These are phyloP conservation scores for Nylanderia fulva DNA, from an alignment of 1,140 invertebrate genomes.

Conservation along the genomic window DNA sequence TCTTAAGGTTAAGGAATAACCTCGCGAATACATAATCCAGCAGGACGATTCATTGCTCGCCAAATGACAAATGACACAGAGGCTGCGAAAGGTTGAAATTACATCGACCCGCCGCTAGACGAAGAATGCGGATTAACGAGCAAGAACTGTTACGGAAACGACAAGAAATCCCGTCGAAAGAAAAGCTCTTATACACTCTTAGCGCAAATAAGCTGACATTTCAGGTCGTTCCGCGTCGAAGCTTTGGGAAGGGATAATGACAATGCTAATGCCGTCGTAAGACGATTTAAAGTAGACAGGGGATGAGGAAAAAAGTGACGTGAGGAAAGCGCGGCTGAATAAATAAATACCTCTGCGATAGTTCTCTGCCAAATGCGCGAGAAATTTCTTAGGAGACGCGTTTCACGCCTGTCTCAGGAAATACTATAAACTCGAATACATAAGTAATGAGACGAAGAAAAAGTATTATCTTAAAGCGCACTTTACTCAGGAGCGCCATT, in stretches of 20 bases:
- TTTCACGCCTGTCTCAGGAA: neutral
- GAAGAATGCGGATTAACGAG: constrained; percentile 64
- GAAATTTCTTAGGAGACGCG: neutral
- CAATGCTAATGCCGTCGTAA: constrained; percentile 28
- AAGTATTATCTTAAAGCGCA: neutral
- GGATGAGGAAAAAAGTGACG: neutral
- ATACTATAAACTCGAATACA: constrained; percentile 28
- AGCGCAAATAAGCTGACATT: constrained; percentile 6
- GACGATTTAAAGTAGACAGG: constrained; percentile 28
- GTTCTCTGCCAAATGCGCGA: neutral
- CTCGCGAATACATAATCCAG: constrained; percentile 28
- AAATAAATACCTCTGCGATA: neutral
- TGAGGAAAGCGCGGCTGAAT: neutral
- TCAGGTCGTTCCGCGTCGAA: neutral
- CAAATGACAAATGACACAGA: constrained; percentile 61
- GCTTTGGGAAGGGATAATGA: constrained; percentile 8
- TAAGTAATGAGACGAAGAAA: constrained; percentile 9
- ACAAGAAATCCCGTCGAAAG: constrained; percentile 47
- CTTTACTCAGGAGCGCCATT: neutral
- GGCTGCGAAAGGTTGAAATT: constrained; percentile 41
- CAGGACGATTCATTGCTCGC: constrained; percentile 39
- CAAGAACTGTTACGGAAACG: constrained; percentile 27
- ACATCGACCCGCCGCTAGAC: constrained; percentile 28
- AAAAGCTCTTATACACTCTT: constrained; percentile 11
- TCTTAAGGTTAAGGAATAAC: constrained; percentile 38